Evolutionary conservation across 1,140 invertebrate species (phyloP).

Genomic region (Orius insidiosus): DNA sequence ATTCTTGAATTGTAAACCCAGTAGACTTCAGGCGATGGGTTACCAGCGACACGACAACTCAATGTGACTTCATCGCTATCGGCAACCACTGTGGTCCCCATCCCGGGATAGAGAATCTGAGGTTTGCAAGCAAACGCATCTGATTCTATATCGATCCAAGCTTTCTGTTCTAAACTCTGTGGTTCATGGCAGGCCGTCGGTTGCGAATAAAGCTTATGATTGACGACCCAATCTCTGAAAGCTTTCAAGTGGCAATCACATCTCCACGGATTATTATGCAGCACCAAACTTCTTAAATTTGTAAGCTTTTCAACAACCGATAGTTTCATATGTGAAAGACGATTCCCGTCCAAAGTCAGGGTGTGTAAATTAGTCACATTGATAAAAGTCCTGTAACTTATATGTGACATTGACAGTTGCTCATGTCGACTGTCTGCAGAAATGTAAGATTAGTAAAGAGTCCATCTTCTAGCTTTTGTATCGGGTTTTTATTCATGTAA

Average conservation of each 20-base stretch:
- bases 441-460: constrained; percentile 55
- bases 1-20: constrained; percentile 53
- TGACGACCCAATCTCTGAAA: constrained; percentile 58
- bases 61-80: constrained; percentile 48
- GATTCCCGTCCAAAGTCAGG: constrained; percentile 53
- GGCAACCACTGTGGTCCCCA: constrained; percentile 31
- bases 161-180: constrained; percentile 37
- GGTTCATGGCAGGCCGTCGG: constrained; percentile 55
- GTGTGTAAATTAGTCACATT: constrained; percentile 44
- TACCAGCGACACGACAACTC: constrained; percentile 55
- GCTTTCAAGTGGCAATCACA: constrained; percentile 69
- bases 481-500: constrained; percentile 50
- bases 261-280: constrained; percentile 70
- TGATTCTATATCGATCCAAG: constrained; percentile 49
- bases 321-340: constrained; percentile 36
- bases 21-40: constrained; percentile 52
- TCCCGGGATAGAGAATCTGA: constrained; percentile 36
- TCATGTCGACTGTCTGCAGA: constrained; percentile 57
- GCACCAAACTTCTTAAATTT: constrained; percentile 49
- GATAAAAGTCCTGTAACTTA: constrained; percentile 54
- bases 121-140: constrained; percentile 73
- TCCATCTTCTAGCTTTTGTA: constrained; percentile 49
- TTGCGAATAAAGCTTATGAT: constrained; percentile 48
- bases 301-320: constrained; percentile 38
- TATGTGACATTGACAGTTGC: constrained; percentile 43